These are phyloP conservation scores for Sterna hirundo DNA, from an alignment of 2,113 vertebrate species.

Conservation along the genomic window DNA sequence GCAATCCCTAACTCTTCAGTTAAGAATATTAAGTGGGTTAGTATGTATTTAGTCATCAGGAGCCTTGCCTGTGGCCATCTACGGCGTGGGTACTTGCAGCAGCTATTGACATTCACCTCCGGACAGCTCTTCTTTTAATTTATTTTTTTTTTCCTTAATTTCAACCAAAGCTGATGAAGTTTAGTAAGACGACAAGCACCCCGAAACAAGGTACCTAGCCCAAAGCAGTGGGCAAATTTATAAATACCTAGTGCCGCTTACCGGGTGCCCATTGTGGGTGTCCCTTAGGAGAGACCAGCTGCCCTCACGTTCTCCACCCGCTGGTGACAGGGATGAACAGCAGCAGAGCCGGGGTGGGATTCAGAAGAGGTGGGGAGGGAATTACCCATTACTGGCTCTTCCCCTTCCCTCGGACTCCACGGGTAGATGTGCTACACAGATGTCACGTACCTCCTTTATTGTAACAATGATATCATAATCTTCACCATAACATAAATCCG, in stretches of 20 bases:
- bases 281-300: background rate
- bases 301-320: background rate
- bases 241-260: background rate
- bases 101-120: background rate
- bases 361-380: background rate
- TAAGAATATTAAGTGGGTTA: background rate
- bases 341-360: background rate
- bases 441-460: background rate
- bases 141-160: background rate
- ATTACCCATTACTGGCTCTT: background rate
- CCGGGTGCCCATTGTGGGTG: no score
- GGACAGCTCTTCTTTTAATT: background rate
- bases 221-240: background rate
- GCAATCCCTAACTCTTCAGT: background rate
- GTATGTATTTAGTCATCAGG: background rate
- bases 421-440: background rate
- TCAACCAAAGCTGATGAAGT: background rate
- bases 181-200: background rate
- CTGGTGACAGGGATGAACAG: background rate
- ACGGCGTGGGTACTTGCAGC: background rate
- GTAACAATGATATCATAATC: background rate
- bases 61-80: background rate
- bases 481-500: background rate
- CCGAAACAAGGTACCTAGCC: background rate
- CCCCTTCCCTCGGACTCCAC: accelerated